Evolutionary conservation across 2,797 vertebrate genomes (phyloP).

Genomic region (Eleutherodactylus coqui): DNA sequence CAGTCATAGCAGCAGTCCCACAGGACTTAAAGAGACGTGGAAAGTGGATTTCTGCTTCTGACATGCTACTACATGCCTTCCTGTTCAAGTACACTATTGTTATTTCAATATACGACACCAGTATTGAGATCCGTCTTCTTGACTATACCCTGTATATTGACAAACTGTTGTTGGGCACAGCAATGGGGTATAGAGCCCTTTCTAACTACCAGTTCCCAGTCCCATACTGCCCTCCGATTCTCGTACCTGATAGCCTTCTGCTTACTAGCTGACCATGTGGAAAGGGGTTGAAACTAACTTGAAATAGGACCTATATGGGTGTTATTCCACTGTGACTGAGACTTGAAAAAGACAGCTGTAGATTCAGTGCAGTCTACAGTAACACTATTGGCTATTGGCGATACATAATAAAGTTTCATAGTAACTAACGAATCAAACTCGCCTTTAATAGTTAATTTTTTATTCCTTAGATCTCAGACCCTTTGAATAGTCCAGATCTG

Average conservation of each 20-base stretch:
- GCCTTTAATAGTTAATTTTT: conserved; percentile 16
- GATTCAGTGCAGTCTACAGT: background rate
- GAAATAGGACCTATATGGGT: background rate
- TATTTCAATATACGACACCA: too few relatives aligned
- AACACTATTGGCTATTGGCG: background rate
- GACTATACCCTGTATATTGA: too few relatives aligned
- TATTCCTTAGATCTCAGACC: background rate
- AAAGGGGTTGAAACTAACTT: background rate
- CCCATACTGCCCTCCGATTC: background rate
- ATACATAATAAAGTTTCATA: background rate
- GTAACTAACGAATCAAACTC: background rate
- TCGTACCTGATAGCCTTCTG: background rate
- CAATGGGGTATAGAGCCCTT: background rate
- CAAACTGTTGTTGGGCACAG: background rate
- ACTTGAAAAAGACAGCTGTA: background rate
- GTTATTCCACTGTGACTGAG: background rate
- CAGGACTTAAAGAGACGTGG: too few relatives aligned
- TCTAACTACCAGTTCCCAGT: background rate
- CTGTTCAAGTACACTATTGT: too few relatives aligned
- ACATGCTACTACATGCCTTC: too few relatives aligned
- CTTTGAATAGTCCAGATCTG: background rate
- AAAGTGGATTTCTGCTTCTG: too few relatives aligned
- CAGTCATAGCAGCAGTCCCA: too few relatives aligned
- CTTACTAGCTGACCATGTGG: background rate
- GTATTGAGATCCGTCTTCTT: too few relatives aligned